A percentile compares a stretch with the other conserved stretches of the same genome.
Conservation (phyloP, 2,888 invertebrate genomes). For the Caenorhabditis sp. region DNA sequence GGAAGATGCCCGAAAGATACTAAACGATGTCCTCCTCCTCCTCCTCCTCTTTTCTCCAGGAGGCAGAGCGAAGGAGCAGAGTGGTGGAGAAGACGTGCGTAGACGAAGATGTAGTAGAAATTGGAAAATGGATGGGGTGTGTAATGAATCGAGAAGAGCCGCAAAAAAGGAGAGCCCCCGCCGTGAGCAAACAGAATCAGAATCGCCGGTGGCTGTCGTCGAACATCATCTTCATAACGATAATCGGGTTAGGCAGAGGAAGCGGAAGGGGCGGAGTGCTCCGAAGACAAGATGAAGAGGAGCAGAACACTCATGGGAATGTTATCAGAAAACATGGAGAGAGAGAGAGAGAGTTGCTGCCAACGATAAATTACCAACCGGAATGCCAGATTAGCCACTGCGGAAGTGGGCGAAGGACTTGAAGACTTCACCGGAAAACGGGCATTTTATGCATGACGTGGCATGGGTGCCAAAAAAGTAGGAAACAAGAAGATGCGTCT, state of each 20-base stretch:
- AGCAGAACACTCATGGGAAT: constrained; percentile 52
- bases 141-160: constrained; percentile 49
- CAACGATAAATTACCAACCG: too few species aligned
- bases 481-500: too few species aligned
- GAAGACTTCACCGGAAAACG: neutral
- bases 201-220: neutral
- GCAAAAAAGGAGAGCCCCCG: constrained; percentile 11
- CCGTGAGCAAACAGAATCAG: constrained; percentile 33
- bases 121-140: constrained; percentile 50
- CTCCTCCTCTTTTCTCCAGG: constrained; percentile 19
- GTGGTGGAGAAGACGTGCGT: neutral
- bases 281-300: constrained; percentile 20
- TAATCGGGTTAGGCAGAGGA: constrained; percentile 45
- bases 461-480: too few species aligned
- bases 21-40: constrained; percentile 45
- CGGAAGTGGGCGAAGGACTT: too few species aligned
- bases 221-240: constrained; percentile 54
- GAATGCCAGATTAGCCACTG: too few species aligned
- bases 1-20: constrained; percentile 48
- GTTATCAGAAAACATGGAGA: constrained; percentile 26
- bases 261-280: constrained; percentile 8
- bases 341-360: constrained; percentile 4
- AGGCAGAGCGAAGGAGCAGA: constrained; percentile 1
- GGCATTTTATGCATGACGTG: constrained; percentile 25
- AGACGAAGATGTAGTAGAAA: constrained; percentile 50